Conservation (phyloP, 2,888 invertebrate genomes). For the Melinaea menophilus region DNA sequence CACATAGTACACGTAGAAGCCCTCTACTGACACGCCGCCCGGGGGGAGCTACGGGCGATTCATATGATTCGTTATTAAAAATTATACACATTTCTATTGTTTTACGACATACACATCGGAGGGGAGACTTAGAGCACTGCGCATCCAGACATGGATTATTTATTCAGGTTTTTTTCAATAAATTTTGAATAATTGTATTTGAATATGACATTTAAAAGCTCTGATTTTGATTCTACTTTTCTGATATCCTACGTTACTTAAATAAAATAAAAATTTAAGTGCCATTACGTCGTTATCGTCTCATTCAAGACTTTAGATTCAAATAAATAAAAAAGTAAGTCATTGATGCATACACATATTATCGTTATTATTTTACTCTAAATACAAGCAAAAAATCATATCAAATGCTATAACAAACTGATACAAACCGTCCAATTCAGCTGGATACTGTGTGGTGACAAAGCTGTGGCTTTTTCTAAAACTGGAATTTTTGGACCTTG, state of each 20-base stretch:
- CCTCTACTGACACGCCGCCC: slow-evolving; percentile 82
- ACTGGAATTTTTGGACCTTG: slow-evolving; percentile 82
- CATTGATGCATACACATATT: no score
- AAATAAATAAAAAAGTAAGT: no score
- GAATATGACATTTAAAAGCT: no score
- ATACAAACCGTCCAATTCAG: slow-evolving; percentile 84
- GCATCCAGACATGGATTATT: no score
- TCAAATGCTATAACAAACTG: background rate
- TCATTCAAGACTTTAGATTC: no score
- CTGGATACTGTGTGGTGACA: slow-evolving; percentile 83
- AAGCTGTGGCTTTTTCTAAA: slow-evolving; percentile 82
- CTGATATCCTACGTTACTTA: no score
- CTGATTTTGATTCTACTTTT: no score
- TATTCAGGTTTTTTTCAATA: no score
- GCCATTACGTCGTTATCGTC: no score
- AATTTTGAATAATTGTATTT: no score
- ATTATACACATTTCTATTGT: background rate
- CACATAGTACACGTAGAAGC: slow-evolving; percentile 94
- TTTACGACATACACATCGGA: background rate
- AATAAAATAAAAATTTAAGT: no score
- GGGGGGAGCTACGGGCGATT: slow-evolving; percentile 34
- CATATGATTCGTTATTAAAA: background rate
- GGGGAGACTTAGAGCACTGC: no score
- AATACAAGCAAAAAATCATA: background rate
- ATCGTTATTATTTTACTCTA: background rate